These are phyloP conservation scores for Hiodon alosoides DNA, from an alignment of 2,113 vertebrate genomes.

Conservation along the genomic window DNA sequence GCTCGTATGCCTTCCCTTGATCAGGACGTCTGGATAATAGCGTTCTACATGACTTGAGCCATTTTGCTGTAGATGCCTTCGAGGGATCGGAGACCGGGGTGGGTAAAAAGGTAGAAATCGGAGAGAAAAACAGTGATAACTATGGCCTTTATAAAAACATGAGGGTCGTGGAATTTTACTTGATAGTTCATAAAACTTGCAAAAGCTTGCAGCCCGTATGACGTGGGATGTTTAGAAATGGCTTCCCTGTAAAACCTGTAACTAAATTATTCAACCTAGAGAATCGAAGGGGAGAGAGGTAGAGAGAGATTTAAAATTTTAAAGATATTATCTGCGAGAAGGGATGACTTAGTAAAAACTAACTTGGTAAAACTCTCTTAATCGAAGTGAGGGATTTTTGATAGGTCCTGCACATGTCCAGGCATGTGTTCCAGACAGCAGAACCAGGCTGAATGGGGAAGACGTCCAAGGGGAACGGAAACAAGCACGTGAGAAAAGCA, in stretches of 20 bases:
- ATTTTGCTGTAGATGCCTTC: background rate
- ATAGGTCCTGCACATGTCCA: too few relatives aligned
- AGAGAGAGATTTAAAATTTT: background rate
- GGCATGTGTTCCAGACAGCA: too few relatives aligned
- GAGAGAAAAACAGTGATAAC: background rate
- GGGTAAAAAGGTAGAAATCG: background rate
- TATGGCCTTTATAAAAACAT: background rate
- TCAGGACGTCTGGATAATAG: conserved; percentile 13
- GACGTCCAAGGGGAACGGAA: too few relatives aligned
- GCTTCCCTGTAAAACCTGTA: background rate
- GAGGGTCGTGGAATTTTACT: background rate
- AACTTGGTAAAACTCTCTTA: too few relatives aligned
- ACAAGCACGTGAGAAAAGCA: too few relatives aligned
- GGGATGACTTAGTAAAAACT: too few relatives aligned
- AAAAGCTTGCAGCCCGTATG: background rate
- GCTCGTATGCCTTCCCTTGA: background rate
- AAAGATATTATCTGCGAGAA: conserved; percentile 1
- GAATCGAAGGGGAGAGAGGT: background rate
- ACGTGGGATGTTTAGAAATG: background rate
- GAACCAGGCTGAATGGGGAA: too few relatives aligned
- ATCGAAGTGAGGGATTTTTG: too few relatives aligned
- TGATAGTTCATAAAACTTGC: background rate
- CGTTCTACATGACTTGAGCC: conserved; percentile 3
- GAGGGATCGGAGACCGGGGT: background rate
- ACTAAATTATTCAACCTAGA: conserved; percentile 10